These are phyloP conservation scores for Adelphocoris suturalis DNA, from an alignment of 2,888 invertebrate species.

Conservation along the genomic window DNA sequence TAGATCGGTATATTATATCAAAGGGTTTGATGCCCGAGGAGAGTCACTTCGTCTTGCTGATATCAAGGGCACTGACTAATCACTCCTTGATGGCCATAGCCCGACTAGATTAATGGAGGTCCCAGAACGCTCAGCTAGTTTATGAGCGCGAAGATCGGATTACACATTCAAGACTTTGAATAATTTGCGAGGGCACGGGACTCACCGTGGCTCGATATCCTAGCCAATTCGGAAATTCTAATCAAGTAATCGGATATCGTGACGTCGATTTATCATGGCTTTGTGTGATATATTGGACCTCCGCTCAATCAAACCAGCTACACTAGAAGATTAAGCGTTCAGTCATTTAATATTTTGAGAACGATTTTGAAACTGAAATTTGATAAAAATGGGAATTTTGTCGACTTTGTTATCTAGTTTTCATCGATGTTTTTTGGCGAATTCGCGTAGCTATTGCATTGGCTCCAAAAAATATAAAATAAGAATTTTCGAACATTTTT, in stretches of 20 bases:
- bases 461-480: too few relatives aligned
- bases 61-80: constrained; percentile 26
- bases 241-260: constrained; percentile 23
- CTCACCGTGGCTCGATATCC: not conserved
- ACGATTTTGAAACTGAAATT: too few relatives aligned
- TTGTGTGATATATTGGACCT: not conserved
- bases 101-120: not conserved
- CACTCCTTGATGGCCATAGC: not conserved
- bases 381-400: too few relatives aligned
- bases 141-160: not conserved
- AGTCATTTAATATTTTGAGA: too few relatives aligned
- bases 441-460: too few relatives aligned
- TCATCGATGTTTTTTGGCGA: too few relatives aligned
- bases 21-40: constrained; percentile 2
- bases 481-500: too few relatives aligned
- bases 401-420: too few relatives aligned
- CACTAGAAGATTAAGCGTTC: too few relatives aligned
- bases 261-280: not conserved
- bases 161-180: not conserved
- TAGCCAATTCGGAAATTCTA: constrained; percentile 9
- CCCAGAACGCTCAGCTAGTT: not conserved
- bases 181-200: constrained; percentile 5
- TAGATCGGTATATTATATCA: not conserved
- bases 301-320: too few relatives aligned
- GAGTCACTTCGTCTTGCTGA: not conserved